Evolutionary conservation across 2,797 vertebrate genomes (phyloP), one percentile per base, ranked within the genome.

Genomic region (Picus viridis): DNA sequence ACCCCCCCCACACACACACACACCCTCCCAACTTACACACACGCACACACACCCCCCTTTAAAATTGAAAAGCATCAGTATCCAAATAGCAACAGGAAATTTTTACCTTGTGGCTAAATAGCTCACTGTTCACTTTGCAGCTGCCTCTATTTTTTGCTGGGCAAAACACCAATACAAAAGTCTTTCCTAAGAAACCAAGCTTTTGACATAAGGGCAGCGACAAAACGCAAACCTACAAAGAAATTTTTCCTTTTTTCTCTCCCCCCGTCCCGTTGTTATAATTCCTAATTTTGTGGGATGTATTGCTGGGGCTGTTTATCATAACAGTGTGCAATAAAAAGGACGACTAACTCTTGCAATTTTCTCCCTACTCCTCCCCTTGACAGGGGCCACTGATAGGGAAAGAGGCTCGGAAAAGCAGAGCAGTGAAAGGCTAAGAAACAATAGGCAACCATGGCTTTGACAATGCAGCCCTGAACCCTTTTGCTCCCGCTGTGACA

Each of bases 371-470:
- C 96, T 95, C 95, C 94, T 97, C 95, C 95, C 96, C 93, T 96
- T 94, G 92, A 97, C 94, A 94, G 94, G 97, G 97, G 95, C 96
- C 97, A 97, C 96, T 94, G 90, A 94, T 92, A 97, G 96, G 95
- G 95, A 96, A 98, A 96, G 97, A 93, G 94, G 88, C 92, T 96
- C 92, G 94, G 94, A 92, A 92, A 95, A 94, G 95, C 94, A 92
- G 92, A 97, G 90, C 96, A 74, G 94, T 94, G 96, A 97, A 96
- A 97, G 94, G 93, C 92, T 71, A 95, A 97, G 97, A 97, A 97
- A 98, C 98, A 98, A 98, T 97, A 97, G 97, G 96, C 94, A 96
- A 93, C 97, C 95, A 39, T 97, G 97, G 98, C 98, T 98, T 98
- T 98, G 98, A 98, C 98, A 98, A 98, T 97, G 98, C 97, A 96